Conservation (phyloP, 1,140 invertebrate species). For the Drosophila tristis region DNA sequence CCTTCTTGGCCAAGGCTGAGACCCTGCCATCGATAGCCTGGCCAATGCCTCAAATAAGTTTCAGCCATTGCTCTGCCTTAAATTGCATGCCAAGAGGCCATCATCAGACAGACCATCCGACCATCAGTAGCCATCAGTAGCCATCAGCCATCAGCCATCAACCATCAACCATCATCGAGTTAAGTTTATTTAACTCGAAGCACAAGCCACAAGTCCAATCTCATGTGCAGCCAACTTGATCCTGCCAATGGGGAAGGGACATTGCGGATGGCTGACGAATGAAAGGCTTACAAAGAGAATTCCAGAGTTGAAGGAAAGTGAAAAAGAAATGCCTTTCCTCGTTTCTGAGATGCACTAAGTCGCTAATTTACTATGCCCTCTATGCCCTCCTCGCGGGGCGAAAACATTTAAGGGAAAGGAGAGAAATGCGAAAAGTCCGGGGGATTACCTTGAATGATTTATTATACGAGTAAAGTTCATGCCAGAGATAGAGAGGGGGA, state of each 20-base stretch:
- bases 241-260: conserved; percentile 20
- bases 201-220: conserved; percentile 38
- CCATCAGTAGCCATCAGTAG: no score
- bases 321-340: no score
- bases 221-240: conserved; percentile 50
- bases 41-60: conserved; percentile 56
- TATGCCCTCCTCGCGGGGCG: background rate
- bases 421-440: background rate
- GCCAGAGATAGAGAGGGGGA: no score
- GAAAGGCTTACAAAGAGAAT: conserved; percentile 58
- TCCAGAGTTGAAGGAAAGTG: conserved; percentile 37
- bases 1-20: conserved; percentile 16
- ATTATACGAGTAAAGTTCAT: background rate
- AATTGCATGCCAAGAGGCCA: conserved; percentile 53
- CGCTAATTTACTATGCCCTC: conserved; percentile 69
- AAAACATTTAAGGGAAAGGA: conserved; percentile 11
- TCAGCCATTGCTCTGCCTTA: conserved; percentile 34
- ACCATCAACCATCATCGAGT: conserved; percentile 45
- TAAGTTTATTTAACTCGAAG: conserved; percentile 53
- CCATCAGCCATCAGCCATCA: no score
- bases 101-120: no score
- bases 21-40: conserved; percentile 48
- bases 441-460: conserved; percentile 10
- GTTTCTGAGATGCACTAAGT: conserved; percentile 16
- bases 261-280: conserved; percentile 19